phyloP scores from a whole-genome alignment of 35 echinoderm and acorn worm genomes.

The Diadema setosum region DNA sequence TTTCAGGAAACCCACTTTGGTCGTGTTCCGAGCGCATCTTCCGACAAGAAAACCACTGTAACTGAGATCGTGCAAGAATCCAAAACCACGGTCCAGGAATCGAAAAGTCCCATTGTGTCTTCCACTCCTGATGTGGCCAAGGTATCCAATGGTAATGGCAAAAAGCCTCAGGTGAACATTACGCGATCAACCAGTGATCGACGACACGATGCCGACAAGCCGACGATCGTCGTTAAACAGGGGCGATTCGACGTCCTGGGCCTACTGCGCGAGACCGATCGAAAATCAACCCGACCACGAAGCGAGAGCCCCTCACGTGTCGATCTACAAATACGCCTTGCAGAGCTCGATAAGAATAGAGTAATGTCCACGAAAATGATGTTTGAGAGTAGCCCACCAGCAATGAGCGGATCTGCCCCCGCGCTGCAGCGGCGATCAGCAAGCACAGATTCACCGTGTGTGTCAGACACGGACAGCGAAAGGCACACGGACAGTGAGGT shows the following conservation, averaged over 20 bases:
- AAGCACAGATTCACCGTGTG: conserved; percentile 42
- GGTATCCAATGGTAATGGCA: neutral
- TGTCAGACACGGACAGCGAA: conserved; percentile 56
- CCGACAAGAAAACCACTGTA: neutral
- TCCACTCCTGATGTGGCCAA: conserved; percentile 29
- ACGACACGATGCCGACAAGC: neutral
- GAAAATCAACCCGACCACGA: conserved; percentile 34
- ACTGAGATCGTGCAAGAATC: conserved; percentile 11
- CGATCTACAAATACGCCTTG: conserved; percentile 52
- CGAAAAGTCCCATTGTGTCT: neutral
- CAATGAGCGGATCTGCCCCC: conserved; percentile 7
- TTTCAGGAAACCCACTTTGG: conserved; percentile 5
- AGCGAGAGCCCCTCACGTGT: conserved; percentile 7
- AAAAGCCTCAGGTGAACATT: neutral
- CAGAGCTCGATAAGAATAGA: conserved; percentile 56
- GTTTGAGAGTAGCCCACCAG: conserved; percentile 42
- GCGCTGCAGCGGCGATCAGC: neutral
- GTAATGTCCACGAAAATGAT: conserved; percentile 69
- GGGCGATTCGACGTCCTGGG: conserved; percentile 80
- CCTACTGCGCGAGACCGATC: conserved; percentile 80
- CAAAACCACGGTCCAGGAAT: conserved; percentile 1
- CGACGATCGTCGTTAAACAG: conserved; percentile 28
- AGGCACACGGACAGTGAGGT: conserved; percentile 62
- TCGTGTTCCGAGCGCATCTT: neutral
- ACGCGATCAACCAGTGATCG: neutral